Conservation (phyloP, 2,797 vertebrate species). For the Darevskia nairensis region DNA sequence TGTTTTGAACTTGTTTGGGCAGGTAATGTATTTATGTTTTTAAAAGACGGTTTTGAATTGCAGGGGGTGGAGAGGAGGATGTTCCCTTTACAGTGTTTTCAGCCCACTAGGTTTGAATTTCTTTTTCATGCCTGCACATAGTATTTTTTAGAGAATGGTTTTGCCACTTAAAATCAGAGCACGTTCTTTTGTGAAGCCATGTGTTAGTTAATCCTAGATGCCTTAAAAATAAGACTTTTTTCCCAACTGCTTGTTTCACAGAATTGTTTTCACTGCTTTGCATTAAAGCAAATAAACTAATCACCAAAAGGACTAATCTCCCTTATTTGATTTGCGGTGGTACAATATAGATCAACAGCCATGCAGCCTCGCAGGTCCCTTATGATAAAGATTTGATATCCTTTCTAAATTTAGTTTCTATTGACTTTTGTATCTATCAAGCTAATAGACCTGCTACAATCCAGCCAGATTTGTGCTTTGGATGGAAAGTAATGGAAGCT, state of each 20-base stretch:
- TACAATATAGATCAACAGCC: constrained; percentile 49
- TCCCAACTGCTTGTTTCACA: constrained; percentile 15
- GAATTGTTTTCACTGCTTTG: constrained; percentile 50
- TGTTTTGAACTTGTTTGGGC: background rate
- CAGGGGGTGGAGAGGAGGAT: background rate
- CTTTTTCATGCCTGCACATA: background rate
- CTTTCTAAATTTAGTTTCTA: constrained; percentile 65
- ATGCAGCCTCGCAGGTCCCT: constrained; percentile 52
- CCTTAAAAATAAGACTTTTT: background rate
- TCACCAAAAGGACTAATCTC: constrained; percentile 53
- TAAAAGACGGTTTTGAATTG: background rate
- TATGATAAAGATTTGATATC: constrained; percentile 58
- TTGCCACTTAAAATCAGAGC: constrained; percentile 42
- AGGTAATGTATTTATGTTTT: background rate
- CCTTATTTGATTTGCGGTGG: constrained; percentile 60
- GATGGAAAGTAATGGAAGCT: constrained; percentile 42
- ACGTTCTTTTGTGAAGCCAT: constrained; percentile 26
- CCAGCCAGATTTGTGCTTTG: constrained; percentile 44
- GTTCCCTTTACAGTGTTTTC: constrained; percentile 18
- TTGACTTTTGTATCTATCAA: constrained; percentile 62
- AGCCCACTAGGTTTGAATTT: constrained; percentile 36
- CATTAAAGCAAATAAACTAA: constrained; percentile 65
- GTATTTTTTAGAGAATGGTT: constrained; percentile 26
- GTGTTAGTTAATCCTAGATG: constrained; percentile 26
- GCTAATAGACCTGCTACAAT: constrained; percentile 56